These are phyloP conservation scores for Mus spicilegus DNA, from an alignment of 2,113 vertebrate genomes.

Conservation along the genomic window DNA sequence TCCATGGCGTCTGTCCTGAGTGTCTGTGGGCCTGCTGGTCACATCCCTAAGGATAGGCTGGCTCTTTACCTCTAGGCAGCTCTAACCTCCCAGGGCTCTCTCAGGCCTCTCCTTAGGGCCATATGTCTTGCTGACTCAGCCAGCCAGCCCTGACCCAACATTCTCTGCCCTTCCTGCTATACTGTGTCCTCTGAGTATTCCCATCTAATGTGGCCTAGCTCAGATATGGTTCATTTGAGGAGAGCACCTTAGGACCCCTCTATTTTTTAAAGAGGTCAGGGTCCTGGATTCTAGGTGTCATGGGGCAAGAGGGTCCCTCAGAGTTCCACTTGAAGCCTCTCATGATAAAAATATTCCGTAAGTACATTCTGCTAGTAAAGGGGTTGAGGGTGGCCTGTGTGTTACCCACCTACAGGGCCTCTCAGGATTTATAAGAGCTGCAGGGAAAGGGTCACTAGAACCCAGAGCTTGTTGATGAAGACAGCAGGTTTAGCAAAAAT, in stretches of 20 bases:
- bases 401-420: not conserved
- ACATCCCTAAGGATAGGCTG: not conserved
- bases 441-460: rapidly evolving
- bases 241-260: not conserved
- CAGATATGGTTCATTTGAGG: not conserved
- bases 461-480: rapidly evolving
- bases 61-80: too few species aligned
- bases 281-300: not conserved
- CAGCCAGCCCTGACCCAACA: not conserved
- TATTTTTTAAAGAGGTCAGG: not conserved
- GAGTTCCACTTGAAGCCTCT: not conserved
- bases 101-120: not conserved
- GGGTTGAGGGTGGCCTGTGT: too few species aligned
- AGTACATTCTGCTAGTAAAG: not conserved
- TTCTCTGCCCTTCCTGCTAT: not conserved
- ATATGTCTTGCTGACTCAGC: not conserved
- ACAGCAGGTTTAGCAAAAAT: not conserved
- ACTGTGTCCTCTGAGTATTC: not conserved
- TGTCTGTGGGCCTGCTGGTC: not conserved
- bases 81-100: not conserved
- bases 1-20: not conserved
- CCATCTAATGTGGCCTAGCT: not conserved
- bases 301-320: not conserved
- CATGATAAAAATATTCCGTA: not conserved
- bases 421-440: not conserved